Percentiles rank a stretch among this genome's conserved stretches.
These are phyloP conservation scores for Allophyes oxyacanthae DNA, from an alignment of 2,888 invertebrate genomes.

Conservation along the genomic window DNA sequence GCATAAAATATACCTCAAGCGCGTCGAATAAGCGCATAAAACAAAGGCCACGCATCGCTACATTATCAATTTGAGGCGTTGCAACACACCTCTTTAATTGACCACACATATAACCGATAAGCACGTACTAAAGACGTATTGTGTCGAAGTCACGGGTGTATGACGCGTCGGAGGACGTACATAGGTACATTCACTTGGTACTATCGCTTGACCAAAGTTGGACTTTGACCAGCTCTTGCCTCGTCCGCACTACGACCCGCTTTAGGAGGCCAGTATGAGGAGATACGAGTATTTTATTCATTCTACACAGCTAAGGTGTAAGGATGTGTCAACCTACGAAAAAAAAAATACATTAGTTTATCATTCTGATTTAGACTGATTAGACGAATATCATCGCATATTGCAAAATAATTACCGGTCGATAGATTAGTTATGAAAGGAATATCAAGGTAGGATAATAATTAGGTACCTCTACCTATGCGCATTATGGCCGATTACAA, in stretches of 20 bases:
- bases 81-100: constrained; percentile 49
- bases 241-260: constrained; percentile 32
- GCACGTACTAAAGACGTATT: constrained; percentile 57
- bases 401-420: neutral
- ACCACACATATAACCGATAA: constrained; percentile 55
- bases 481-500: neutral
- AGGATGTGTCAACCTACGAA: constrained; percentile 9
- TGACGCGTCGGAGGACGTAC: constrained; percentile 28
- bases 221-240: constrained; percentile 49
- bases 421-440: neutral
- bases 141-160: constrained; percentile 49
- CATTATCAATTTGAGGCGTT: constrained; percentile 50
- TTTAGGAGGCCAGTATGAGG: constrained; percentile 49
- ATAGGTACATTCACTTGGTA: constrained; percentile 5
- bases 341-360: constrained; percentile 5
- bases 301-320: constrained; percentile 18
- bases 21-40: constrained; percentile 17
- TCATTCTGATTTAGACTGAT: neutral
- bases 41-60: constrained; percentile 39
- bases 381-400: neutral
- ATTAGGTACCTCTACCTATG: too few species aligned
- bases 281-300: constrained; percentile 38
- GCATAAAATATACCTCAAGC: constrained; percentile 8
- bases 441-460: neutral
- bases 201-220: constrained; percentile 47